phyloP scores from a whole-genome alignment of 2,888 invertebrate species.

The Caenorhabditis japonica region DNA sequence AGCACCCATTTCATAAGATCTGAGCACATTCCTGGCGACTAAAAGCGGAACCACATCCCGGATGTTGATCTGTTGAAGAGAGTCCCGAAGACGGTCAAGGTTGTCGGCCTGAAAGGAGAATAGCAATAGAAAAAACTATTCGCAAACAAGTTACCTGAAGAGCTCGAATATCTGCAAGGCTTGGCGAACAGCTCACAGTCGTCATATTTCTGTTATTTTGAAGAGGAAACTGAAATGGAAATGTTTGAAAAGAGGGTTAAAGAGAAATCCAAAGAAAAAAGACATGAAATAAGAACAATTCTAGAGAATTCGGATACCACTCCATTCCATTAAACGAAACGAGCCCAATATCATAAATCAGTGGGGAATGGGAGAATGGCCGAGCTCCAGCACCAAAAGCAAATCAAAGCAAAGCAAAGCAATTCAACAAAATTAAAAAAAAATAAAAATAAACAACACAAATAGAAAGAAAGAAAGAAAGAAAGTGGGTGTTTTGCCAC shows the following conservation, averaged over 20 bases:
- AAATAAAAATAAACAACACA: neutral
- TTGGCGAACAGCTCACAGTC: constrained; percentile 65
- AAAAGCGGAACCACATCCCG: constrained; percentile 72
- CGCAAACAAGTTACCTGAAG: constrained; percentile 42
- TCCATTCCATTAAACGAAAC: neutral
- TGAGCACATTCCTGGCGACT: constrained; percentile 72
- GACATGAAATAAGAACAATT: neutral
- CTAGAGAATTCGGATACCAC: neutral
- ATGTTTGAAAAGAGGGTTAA: constrained; percentile 22
- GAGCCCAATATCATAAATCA: constrained; percentile 18
- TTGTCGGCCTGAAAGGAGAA: constrained; percentile 61
- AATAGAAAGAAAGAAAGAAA: neutral
- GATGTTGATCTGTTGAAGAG: constrained; percentile 60
- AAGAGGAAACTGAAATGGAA: constrained; percentile 9
- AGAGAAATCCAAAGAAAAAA: constrained; percentile 14
- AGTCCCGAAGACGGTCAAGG: constrained; percentile 66
- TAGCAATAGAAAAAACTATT: constrained; percentile 1
- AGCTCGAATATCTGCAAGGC: constrained; percentile 69
- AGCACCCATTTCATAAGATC: constrained; percentile 70
- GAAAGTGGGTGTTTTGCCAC: constrained; percentile 1
- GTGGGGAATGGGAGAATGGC: constrained; percentile 7
- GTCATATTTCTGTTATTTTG: constrained; percentile 35
- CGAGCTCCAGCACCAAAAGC: neutral
- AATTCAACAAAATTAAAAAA: neutral
- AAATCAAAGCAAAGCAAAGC: neutral